Conservation (phyloP, 53 echinoderm and acorn worm genomes). For the Paracentrotus lividus region DNA sequence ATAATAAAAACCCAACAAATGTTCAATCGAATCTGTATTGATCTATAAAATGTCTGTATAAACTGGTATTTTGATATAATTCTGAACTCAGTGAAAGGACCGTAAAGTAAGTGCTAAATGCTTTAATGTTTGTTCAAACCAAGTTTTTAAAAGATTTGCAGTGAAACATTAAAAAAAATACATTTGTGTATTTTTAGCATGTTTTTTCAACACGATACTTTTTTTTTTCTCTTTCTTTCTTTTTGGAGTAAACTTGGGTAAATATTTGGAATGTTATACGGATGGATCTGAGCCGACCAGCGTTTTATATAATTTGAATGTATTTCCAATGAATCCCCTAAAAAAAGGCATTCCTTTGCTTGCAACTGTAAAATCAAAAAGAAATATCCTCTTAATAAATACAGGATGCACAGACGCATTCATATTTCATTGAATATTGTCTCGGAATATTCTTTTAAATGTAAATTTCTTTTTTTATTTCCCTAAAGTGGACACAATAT, state of each 20-base stretch:
- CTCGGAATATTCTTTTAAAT: neutral
- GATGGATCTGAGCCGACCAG: neutral
- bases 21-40: neutral
- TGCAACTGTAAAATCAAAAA: neutral
- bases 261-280: neutral
- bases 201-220: neutral
- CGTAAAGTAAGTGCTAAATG: constrained; percentile 7
- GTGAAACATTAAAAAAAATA: neutral
- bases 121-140: neutral
- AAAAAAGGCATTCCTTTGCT: neutral
- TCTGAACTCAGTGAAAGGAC: constrained; percentile 28
- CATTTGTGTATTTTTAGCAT: neutral
- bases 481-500: neutral
- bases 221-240: too few relatives aligned
- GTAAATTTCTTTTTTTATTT: neutral
- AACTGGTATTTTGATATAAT: neutral
- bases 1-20: neutral
- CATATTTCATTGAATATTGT: neutral
- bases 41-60: constrained; percentile 18
- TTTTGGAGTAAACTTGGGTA: neutral
- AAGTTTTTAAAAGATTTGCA: neutral
- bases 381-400: neutral
- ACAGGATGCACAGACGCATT: neutral
- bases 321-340: neutral
- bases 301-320: neutral